A percentile compares a stretch with the other conserved stretches of the same genome.
These are phyloP conservation scores for Cinclus cinclus DNA, from an alignment of 2,113 vertebrate species.

Conservation along the genomic window DNA sequence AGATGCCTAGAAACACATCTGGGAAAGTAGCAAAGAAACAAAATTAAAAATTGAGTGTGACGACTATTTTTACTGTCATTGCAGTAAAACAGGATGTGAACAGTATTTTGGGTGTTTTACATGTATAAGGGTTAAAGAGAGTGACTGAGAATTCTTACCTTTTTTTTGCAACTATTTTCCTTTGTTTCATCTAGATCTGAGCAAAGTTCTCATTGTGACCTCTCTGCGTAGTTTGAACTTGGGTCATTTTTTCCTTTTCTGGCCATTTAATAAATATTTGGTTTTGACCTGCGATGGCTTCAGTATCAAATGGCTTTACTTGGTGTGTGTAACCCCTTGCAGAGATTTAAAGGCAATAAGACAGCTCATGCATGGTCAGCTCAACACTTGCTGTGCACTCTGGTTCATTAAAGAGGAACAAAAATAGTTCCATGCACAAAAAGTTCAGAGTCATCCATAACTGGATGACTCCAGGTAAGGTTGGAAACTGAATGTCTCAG, in stretches of 20 bases:
- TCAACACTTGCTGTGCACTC: background rate
- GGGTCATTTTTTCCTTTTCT: background rate
- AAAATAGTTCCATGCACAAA: background rate
- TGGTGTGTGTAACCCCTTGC: background rate
- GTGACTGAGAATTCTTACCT: background rate
- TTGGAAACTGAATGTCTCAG: background rate
- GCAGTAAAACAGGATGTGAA: background rate
- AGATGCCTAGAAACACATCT: background rate
- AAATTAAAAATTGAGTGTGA: background rate
- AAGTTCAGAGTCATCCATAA: background rate
- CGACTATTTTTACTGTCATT: background rate
- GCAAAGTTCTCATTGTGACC: background rate
- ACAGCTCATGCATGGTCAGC: background rate
- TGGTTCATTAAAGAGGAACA: background rate
- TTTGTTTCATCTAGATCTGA: background rate
- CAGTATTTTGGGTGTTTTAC: background rate
- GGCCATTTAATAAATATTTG: background rate
- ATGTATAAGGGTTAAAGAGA: background rate
- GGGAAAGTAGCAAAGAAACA: background rate
- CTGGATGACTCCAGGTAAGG: background rate
- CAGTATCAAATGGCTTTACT: background rate
- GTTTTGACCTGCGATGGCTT: background rate
- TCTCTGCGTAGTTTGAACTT: background rate
- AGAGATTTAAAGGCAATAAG: background rate
- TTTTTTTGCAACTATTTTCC: background rate